A percentile compares a stretch with the other conserved stretches of the same genome.
Conservation (phyloP, 2,113 vertebrate species). For the Trogon surrucura region DNA sequence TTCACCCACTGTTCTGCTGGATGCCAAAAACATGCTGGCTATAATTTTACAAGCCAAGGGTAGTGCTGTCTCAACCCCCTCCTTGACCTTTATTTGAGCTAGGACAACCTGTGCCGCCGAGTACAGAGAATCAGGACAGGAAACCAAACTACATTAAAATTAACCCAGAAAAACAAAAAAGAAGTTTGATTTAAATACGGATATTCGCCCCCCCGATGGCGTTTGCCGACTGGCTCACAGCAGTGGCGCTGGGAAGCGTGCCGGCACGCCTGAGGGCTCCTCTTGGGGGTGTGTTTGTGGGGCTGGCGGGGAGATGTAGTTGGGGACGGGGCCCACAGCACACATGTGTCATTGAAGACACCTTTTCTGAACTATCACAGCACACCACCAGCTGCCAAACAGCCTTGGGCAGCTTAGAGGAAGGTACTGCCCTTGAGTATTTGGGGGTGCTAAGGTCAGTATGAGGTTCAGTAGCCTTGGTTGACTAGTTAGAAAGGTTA, state of each 20-base stretch:
- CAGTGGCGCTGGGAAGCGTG: not conserved
- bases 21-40: not conserved
- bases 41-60: not conserved
- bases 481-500: not conserved
- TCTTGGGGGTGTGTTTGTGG: not conserved
- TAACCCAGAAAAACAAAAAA: not conserved
- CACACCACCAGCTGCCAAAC: not conserved
- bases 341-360: not conserved
- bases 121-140: not conserved
- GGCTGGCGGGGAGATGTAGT: not conserved
- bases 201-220: accelerated
- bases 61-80: not conserved
- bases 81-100: not conserved
- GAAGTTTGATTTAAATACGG: not conserved
- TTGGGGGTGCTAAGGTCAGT: not conserved
- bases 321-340: not conserved
- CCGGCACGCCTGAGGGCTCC: not conserved
- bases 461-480: not conserved
- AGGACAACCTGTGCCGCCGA: not conserved
- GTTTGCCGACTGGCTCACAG: not conserved
- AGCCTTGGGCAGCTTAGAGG: not conserved
- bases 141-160: not conserved
- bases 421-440: not conserved
- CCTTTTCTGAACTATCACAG: not conserved
- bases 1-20: not conserved